A percentile compares a stretch with the other conserved stretches of the same genome.
These are phyloP conservation scores for Dryas iulia DNA, from an alignment of 1,140 invertebrate genomes.

Conservation along the genomic window DNA sequence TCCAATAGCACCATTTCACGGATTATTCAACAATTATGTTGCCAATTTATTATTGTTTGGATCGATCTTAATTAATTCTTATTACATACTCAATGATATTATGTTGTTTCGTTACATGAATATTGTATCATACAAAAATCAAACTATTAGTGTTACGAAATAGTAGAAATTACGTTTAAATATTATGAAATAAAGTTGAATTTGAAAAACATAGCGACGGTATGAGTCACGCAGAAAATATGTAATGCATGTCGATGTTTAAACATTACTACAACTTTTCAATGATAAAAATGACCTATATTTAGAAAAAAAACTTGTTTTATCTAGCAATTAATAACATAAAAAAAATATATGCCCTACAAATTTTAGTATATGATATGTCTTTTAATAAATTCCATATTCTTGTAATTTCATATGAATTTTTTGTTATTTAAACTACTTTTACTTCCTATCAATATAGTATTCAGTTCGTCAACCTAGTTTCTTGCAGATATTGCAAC, in stretches of 20 bases:
- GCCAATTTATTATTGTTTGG: slow-evolving; percentile 29
- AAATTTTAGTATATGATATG: background rate
- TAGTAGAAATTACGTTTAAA: background rate
- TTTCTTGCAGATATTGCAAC: slow-evolving; percentile 8
- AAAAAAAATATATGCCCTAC: background rate
- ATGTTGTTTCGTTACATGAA: slow-evolving; percentile 7
- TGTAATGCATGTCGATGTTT: background rate
- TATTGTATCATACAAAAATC: background rate
- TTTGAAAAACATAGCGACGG: background rate
- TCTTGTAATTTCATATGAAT: background rate
- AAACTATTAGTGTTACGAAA: background rate
- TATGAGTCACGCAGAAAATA: background rate
- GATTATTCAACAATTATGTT: slow-evolving; percentile 44
- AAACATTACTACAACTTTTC: background rate
- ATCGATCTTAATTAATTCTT: slow-evolving; percentile 17
- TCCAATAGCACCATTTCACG: slow-evolving; percentile 61
- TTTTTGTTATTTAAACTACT: slow-evolving; percentile 1
- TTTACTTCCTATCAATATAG: background rate
- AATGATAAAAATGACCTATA: background rate
- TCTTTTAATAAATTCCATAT: background rate
- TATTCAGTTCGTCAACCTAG: slow-evolving; percentile 6
- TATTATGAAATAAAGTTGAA: background rate
- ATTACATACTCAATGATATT: slow-evolving; percentile 9
- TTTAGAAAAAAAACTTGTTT: background rate
- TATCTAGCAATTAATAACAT: background rate